Evolutionary conservation across 2,113 vertebrate genomes (phyloP).

Genomic region (Triplophysa dalaica): DNA sequence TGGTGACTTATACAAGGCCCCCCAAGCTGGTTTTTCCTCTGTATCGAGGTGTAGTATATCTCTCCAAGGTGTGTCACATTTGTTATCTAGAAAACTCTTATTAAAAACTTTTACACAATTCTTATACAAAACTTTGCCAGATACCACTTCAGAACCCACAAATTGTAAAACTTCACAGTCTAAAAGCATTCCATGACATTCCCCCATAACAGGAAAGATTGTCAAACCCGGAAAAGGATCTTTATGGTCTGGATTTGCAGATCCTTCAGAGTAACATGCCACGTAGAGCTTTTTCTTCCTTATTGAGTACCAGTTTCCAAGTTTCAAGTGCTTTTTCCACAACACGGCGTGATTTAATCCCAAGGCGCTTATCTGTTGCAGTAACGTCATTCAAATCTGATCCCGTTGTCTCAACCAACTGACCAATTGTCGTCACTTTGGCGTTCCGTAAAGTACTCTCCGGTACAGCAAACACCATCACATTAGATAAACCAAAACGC

Average conservation of each 20-base stretch:
- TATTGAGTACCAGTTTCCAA: background rate
- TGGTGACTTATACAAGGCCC: too few species aligned
- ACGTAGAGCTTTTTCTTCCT: background rate
- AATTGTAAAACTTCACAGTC: too few species aligned
- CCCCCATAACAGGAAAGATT: background rate
- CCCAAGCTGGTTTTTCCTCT: background rate
- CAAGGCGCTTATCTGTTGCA: background rate
- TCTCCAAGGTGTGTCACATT: background rate
- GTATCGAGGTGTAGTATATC: background rate
- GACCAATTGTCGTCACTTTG: background rate
- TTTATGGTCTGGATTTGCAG: background rate
- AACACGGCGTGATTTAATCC: background rate
- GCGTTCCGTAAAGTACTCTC: background rate
- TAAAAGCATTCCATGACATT: background rate
- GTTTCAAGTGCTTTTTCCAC: background rate
- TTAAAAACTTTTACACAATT: background rate
- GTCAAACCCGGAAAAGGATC: background rate
- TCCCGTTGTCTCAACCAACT: background rate
- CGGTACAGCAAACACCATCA: background rate
- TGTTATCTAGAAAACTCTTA: background rate
- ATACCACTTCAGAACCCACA: background rate
- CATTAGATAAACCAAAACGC: constrained; percentile 21
- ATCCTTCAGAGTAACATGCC: background rate
- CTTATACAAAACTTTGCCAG: background rate
- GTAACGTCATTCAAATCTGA: background rate